phyloP scores from a whole-genome alignment of 2,888 invertebrate genomes.

The Erpobdella octoculata region DNA sequence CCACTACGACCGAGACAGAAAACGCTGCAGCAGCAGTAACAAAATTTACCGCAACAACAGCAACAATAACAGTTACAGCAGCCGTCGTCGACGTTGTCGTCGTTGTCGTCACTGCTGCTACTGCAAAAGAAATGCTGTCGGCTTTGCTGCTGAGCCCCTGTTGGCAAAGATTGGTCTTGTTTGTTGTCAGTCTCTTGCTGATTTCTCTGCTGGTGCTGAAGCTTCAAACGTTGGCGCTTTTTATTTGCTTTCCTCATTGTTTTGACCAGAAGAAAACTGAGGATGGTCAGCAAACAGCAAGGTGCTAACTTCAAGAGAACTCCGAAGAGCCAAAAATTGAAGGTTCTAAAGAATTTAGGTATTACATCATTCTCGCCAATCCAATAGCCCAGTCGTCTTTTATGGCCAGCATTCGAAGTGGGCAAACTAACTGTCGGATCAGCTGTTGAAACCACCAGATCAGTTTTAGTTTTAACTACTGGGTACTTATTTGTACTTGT shows the following conservation, averaged over 20 bases:
- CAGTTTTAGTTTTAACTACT: not conserved
- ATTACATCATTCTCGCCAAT: constrained; percentile 41
- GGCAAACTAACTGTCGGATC: not conserved
- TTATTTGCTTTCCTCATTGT: not conserved
- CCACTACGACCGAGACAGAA: not conserved
- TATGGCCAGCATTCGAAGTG: not conserved
- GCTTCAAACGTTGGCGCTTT: not conserved
- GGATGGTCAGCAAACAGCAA: not conserved
- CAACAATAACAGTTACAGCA: constrained; percentile 10
- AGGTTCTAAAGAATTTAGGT: constrained; percentile 45
- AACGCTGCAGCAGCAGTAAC: constrained; percentile 5
- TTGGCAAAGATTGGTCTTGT: not conserved
- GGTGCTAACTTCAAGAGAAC: constrained; percentile 68
- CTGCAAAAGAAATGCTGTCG: not conserved
- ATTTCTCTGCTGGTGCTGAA: not conserved
- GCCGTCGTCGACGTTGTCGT: too few species aligned
- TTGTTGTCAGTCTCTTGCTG: not conserved
- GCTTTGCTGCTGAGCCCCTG: not conserved
- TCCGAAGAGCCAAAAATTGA: constrained; percentile 84
- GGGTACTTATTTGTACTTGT: not conserved
- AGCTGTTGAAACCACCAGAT: too few species aligned
- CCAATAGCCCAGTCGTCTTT: constrained; percentile 40
- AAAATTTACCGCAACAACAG: not conserved
- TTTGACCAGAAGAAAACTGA: not conserved
- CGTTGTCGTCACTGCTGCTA: not conserved